Evolutionary conservation across 2,113 vertebrate genomes (phyloP).

Genomic region (Capra hircus): DNA sequence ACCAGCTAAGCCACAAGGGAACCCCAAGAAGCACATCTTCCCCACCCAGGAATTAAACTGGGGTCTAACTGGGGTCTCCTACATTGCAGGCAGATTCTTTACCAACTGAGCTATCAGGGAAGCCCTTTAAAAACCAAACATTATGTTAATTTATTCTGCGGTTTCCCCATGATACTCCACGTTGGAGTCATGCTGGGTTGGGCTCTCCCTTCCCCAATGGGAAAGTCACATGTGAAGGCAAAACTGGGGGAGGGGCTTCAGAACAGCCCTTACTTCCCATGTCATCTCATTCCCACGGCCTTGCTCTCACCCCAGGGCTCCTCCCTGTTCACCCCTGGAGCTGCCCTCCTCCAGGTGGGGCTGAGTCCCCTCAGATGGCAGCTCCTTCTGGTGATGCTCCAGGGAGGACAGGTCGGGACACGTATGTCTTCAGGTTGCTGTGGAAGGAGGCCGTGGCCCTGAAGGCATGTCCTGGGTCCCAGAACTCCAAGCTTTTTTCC

Average conservation of each 20-base stretch:
- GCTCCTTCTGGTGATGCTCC: neutral
- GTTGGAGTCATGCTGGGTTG: neutral
- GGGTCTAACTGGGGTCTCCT: neutral
- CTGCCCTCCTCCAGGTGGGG: neutral
- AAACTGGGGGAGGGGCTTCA: neutral
- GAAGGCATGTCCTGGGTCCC: neutral
- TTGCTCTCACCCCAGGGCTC: neutral
- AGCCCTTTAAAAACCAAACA: neutral
- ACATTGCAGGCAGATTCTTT: neutral
- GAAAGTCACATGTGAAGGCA: neutral
- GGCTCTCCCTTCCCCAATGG: neutral
- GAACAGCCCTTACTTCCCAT: neutral
- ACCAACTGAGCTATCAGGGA: neutral
- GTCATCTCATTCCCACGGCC: rapidly evolving
- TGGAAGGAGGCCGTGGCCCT: neutral
- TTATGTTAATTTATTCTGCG: neutral
- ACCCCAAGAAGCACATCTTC: neutral
- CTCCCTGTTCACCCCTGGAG: neutral
- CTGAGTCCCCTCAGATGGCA: neutral
- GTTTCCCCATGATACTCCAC: neutral
- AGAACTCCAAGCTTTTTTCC: neutral
- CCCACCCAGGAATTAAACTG: neutral
- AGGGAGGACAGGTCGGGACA: rapidly evolving
- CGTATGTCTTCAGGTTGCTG: neutral
- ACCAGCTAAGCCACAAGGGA: neutral